Evolutionary conservation across 2,113 vertebrate genomes (phyloP).

Genomic region (Cryptotis parvus): DNA sequence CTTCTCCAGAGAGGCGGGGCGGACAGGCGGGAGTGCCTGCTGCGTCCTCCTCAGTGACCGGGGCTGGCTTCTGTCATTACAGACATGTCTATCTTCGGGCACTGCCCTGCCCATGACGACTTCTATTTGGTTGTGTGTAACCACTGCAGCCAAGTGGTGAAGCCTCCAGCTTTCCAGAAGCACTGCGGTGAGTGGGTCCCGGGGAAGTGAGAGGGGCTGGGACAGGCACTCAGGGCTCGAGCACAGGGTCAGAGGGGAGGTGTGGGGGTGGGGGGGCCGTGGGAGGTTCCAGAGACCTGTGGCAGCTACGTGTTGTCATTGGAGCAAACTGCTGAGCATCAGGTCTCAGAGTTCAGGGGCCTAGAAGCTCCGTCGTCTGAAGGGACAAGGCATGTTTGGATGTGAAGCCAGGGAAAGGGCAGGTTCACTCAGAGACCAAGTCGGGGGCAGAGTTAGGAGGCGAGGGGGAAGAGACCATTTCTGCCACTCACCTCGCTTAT

Average conservation of each 20-base stretch:
- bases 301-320: not conserved
- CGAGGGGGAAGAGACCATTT: not conserved
- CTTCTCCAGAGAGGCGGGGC: not conserved
- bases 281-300: not conserved
- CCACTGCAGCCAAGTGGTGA: slow-evolving; percentile 96
- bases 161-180: slow-evolving; percentile 97
- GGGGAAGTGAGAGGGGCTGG: slow-evolving; percentile 40
- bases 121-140: slow-evolving; percentile 98
- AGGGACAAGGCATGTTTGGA: slow-evolving; percentile 2
- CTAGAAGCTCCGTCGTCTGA: not conserved
- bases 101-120: slow-evolving; percentile 95
- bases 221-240: not conserved
- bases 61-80: slow-evolving; percentile 75
- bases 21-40: no score
- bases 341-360: slow-evolving; percentile 27
- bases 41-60: slow-evolving; percentile 49
- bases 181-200: slow-evolving; percentile 91
- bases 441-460: slow-evolving; percentile 4
- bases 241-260: slow-evolving; percentile 46
- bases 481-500: slow-evolving; percentile 57
- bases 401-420: not conserved
- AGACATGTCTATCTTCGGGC: slow-evolving; percentile 98
- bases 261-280: not conserved
- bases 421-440: not conserved
- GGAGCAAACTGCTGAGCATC: slow-evolving; percentile 2